Conservation (phyloP, 2,797 vertebrate genomes). For the Semotilus atromaculatus region DNA sequence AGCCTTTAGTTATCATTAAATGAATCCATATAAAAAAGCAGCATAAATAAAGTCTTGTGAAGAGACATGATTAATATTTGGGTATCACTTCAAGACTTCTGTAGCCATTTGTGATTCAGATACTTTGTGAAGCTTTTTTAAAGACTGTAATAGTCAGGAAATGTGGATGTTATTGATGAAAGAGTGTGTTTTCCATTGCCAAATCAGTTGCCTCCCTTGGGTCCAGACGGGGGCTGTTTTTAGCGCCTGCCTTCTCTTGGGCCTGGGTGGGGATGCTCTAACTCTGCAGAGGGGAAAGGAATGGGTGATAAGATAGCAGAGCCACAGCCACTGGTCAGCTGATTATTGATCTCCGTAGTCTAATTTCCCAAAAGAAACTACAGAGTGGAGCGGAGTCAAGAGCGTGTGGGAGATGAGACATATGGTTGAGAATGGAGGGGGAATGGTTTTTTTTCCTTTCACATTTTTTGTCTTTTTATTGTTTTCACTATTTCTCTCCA, state of each 20-base stretch:
- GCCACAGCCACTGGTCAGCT: conserved; percentile 36
- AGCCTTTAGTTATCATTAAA: no score
- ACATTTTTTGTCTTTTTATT: conserved; percentile 39
- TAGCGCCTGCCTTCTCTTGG: conserved; percentile 47
- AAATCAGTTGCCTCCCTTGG: conserved; percentile 48
- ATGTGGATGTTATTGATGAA: conserved; percentile 44
- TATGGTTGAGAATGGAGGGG: conserved; percentile 15
- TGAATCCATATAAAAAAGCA: background rate
- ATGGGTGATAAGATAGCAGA: conserved; percentile 57
- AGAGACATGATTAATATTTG: background rate
- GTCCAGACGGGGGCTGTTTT: conserved; percentile 51
- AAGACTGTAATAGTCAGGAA: background rate
- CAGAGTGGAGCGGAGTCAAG: background rate
- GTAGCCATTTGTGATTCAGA: conserved; percentile 1
- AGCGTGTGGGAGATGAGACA: conserved; percentile 22
- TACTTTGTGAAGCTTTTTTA: background rate
- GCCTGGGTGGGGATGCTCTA: conserved; percentile 49
- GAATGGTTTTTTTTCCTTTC: conserved; percentile 44
- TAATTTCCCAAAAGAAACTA: conserved; percentile 35
- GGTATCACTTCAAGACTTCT: background rate
- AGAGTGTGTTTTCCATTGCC: conserved; percentile 39
- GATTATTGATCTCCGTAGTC: conserved; percentile 45
- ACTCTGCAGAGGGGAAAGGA: conserved; percentile 49
- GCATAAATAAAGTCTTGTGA: background rate
- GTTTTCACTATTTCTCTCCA: conserved; percentile 35